phyloP scores from a whole-genome alignment of 2,888 invertebrate genomes.

The Omphaloscelis lunosa region DNA sequence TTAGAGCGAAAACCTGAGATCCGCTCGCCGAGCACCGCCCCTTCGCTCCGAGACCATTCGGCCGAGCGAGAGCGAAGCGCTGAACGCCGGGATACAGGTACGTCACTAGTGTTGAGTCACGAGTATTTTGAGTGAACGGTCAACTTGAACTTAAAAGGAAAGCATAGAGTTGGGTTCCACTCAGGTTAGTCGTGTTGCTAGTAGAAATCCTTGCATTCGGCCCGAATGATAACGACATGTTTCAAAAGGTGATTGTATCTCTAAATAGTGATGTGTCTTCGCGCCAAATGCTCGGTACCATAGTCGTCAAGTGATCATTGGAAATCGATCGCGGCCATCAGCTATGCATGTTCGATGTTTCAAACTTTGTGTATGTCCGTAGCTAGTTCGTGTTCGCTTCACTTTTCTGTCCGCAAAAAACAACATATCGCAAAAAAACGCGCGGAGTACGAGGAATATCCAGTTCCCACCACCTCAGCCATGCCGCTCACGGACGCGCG shows the following conservation, averaged over 20 bases:
- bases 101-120: constrained; percentile 67
- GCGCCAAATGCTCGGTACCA: constrained; percentile 48
- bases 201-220: constrained; percentile 42
- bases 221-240: constrained; percentile 43
- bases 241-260: neutral
- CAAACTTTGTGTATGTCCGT: constrained; percentile 79
- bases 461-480: constrained; percentile 82
- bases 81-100: constrained; percentile 86
- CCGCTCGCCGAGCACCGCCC: constrained; percentile 84
- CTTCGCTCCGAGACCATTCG: constrained; percentile 78
- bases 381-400: constrained; percentile 87
- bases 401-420: constrained; percentile 74
- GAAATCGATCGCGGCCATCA: constrained; percentile 80
- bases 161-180: constrained; percentile 16
- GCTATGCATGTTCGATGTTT: constrained; percentile 69
- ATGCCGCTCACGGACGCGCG: constrained; percentile 86
- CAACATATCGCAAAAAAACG: constrained; percentile 68
- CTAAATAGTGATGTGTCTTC: constrained; percentile 23
- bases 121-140: constrained; percentile 40
- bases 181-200: constrained; percentile 45
- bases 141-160: neutral
- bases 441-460: constrained; percentile 83
- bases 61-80: constrained; percentile 83
- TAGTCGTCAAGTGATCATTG: constrained; percentile 68
- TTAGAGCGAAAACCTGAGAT: constrained; percentile 87